phyloP scores from a whole-genome alignment of 2,113 vertebrate species.

The Thalassoma bifasciatum region DNA sequence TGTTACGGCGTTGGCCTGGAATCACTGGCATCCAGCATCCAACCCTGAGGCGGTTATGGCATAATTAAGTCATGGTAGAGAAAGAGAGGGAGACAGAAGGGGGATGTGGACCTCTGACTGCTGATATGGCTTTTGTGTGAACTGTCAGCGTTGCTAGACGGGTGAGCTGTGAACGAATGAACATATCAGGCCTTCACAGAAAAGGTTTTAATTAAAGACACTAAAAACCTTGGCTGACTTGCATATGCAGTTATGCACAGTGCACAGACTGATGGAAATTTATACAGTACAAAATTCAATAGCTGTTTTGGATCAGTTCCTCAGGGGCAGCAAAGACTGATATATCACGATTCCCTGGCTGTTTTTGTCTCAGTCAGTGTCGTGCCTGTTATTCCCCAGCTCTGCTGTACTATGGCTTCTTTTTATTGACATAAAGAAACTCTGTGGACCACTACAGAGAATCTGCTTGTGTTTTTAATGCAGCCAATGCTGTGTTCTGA shows the following conservation, averaged over 20 bases:
- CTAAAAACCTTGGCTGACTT: slow-evolving; percentile 29
- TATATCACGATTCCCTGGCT: slow-evolving; percentile 11
- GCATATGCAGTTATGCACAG: not conserved
- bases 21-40: slow-evolving; percentile 68
- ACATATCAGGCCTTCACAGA: slow-evolving; percentile 44
- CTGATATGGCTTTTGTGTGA: slow-evolving; percentile 66
- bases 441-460: slow-evolving; percentile 37
- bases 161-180: slow-evolving; percentile 43
- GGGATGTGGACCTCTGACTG: slow-evolving; percentile 59
- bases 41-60: slow-evolving; percentile 62
- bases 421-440: slow-evolving; percentile 47
- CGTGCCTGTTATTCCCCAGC: slow-evolving; percentile 35
- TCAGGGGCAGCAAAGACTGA: slow-evolving; percentile 30
- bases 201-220: slow-evolving; percentile 64
- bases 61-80: slow-evolving; percentile 64
- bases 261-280: not conserved
- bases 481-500: slow-evolving; percentile 37
- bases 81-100: slow-evolving; percentile 54
- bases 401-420: slow-evolving; percentile 38
- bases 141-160: slow-evolving; percentile 69
- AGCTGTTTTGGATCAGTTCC: slow-evolving; percentile 41
- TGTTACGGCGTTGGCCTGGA: slow-evolving; percentile 57
- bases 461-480: slow-evolving; percentile 48
- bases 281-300: slow-evolving; percentile 18
- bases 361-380: slow-evolving; percentile 20